Evolutionary conservation across 2,113 vertebrate genomes (phyloP), one percentile per base, ranked within the genome.

Genomic region (Entelurus aequoreus): DNA sequence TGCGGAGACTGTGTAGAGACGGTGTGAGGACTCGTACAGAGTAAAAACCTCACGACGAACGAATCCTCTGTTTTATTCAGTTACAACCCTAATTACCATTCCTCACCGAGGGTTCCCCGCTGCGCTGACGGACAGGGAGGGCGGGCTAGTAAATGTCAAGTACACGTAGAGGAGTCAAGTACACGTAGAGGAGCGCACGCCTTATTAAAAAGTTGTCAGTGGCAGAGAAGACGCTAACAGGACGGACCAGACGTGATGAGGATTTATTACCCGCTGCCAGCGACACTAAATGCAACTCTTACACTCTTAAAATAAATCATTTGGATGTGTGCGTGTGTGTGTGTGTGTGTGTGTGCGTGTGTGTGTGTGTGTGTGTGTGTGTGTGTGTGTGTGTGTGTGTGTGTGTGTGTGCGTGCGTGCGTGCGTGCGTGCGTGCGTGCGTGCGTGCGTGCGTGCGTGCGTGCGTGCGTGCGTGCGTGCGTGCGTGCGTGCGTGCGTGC

Each of bases 261-360:
- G 85, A 90, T 89, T 88, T 89, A 88, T 89, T 88, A 88, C 89
- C 88, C 75, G 63, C 82, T 89, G 89, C 80, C 88, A 89, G 77
- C 83, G 82, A 82, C 80, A 83, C 83, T 89, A 87, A 89, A 88
- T 88, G 83, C 84, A 88, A 89, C 81, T 86, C 84, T 85, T 85
- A 77, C 75, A 85, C 75, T 81, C 76, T 83, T 87, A 84, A 85
- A 87, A 86, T 89, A 87, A 89, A 88, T 88, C 80, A 87, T 72
- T 8, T 9, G 15, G 4, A 19, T 60, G 50, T 28, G 46, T 55
- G 51, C 46, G 63, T 46, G 42, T 38, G 52, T 35, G 21, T 54
- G 57, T 56, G 35, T 10, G n/a, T 56, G 54, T 28, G 36, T 21
- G 36, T 62, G 19, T 19, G 19, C 2, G 19, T 19, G 19, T 19